Percentiles rank a stretch among this genome's conserved stretches.
These are phyloP conservation scores for Platygyra sinensis DNA, from an alignment of 64 coral and sea anemone genomes.

Conservation along the genomic window DNA sequence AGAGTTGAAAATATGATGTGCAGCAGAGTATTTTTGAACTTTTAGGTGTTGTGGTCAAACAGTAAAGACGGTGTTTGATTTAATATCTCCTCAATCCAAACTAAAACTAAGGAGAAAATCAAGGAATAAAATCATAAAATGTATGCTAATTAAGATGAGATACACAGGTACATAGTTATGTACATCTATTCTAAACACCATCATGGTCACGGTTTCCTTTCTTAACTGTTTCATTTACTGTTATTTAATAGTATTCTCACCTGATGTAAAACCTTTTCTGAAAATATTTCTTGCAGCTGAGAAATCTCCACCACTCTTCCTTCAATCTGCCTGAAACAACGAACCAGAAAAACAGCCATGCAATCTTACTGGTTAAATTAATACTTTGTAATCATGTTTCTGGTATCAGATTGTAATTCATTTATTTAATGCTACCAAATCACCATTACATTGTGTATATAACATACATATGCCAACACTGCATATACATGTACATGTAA, in stretches of 20 bases:
- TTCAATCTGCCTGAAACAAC: slow-evolving; percentile 82
- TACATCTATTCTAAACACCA: too few species aligned
- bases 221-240: neutral
- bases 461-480: too few species aligned
- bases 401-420: neutral
- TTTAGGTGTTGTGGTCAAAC: too few species aligned
- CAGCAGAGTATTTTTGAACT: too few species aligned
- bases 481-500: too few species aligned
- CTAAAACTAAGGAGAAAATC: too few species aligned
- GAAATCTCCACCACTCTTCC: slow-evolving; percentile 97
- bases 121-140: neutral
- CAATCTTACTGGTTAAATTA: neutral
- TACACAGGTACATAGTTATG: too few species aligned
- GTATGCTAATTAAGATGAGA: neutral
- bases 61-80: neutral
- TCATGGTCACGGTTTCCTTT: too few species aligned
- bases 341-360: neutral
- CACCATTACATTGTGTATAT: too few species aligned
- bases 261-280: slow-evolving; percentile 97
- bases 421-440: too few species aligned
- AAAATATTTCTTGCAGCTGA: slow-evolving; percentile 94
- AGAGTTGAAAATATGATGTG: too few species aligned
- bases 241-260: slow-evolving; percentile 29
- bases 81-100: neutral
- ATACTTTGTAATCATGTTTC: neutral